phyloP scores from a whole-genome alignment of 2,888 invertebrate genomes.

The Pristionchus maxplancki region DNA sequence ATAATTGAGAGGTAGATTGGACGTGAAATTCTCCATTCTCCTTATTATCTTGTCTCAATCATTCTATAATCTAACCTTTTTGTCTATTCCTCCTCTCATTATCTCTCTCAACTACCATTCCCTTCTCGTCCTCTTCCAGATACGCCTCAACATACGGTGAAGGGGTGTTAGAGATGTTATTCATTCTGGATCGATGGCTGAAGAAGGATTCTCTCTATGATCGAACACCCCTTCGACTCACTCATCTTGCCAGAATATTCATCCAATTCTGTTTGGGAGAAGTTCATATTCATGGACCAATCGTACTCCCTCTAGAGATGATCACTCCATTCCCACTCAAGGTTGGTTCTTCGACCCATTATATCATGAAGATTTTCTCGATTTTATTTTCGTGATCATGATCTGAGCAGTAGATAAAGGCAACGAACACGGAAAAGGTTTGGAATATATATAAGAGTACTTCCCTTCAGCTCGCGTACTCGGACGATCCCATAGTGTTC shows the following conservation, averaged over 20 bases:
- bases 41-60: too few relatives aligned
- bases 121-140: slow-evolving; percentile 52
- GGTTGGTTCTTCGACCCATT: too few relatives aligned
- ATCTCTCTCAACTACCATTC: too few relatives aligned
- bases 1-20: not conserved
- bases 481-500: not conserved
- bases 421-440: too few relatives aligned
- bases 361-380: too few relatives aligned
- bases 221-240: not conserved
- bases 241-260: slow-evolving; percentile 33
- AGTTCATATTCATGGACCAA: not conserved
- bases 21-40: too few relatives aligned
- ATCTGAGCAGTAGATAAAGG: too few relatives aligned
- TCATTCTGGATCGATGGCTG: slow-evolving; percentile 62
- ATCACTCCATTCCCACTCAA: slow-evolving; percentile 17
- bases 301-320: not conserved
- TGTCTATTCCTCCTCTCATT: too few relatives aligned
- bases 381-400: too few relatives aligned
- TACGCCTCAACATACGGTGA: slow-evolving; percentile 60
- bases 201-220: slow-evolving; percentile 49
- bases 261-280: slow-evolving; percentile 45
- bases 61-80: too few relatives aligned
- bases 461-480: slow-evolving; percentile 1
- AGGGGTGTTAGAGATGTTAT: slow-evolving; percentile 54
- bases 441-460: too few relatives aligned